phyloP scores from a whole-genome alignment of 2,888 invertebrate species.

The Amphipoea lucens region DNA sequence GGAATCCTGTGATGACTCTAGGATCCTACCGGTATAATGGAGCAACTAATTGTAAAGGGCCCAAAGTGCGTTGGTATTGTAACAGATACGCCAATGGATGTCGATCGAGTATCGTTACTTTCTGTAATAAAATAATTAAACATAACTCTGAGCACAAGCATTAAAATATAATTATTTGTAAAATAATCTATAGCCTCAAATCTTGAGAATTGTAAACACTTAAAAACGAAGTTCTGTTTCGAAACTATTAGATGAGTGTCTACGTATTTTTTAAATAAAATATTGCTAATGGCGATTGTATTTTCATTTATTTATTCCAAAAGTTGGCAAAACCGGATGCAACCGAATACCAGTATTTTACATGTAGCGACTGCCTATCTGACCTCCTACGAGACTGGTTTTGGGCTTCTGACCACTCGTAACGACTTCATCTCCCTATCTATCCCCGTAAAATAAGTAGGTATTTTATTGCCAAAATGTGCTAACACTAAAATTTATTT shows the following conservation, averaged over 20 bases:
- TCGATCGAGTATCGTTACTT: conserved; percentile 27
- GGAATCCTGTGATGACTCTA: conserved; percentile 43
- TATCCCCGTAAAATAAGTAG: not conserved
- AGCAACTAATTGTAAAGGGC: conserved; percentile 22
- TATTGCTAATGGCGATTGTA: not conserved
- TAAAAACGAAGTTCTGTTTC: not conserved
- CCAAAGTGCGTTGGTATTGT: conserved; percentile 47
- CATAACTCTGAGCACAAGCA: conserved; percentile 56
- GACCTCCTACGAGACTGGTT: not conserved
- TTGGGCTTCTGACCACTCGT: not conserved
- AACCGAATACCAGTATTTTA: not conserved
- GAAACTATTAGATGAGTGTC: not conserved
- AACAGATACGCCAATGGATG: conserved; percentile 26
- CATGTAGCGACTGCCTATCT: not conserved
- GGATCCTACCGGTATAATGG: conserved; percentile 47
- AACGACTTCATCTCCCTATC: not conserved
- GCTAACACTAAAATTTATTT: not conserved
- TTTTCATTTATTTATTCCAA: not conserved
- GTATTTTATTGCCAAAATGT: not conserved
- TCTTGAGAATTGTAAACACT: not conserved
- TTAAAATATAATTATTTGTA: conserved; percentile 13
- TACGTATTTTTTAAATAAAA: not conserved
- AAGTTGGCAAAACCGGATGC: not conserved
- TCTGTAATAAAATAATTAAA: conserved; percentile 8
- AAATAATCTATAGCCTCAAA: not conserved